Base-by-base conservation (phyloP, 2,797 vertebrate species). In the Hybognathus amarus region DNA sequence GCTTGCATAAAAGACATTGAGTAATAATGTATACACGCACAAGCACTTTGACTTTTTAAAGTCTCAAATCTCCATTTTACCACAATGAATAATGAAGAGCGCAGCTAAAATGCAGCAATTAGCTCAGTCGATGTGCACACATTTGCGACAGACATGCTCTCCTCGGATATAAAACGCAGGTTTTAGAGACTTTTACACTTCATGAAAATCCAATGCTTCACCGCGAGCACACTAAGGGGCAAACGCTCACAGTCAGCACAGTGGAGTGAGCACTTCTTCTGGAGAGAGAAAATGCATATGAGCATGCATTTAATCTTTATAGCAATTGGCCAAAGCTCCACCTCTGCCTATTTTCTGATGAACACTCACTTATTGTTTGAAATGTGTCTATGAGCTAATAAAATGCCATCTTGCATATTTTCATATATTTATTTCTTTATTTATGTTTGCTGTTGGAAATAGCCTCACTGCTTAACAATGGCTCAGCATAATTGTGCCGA, bases 171-270 rank as follows among this genome's bases (percentile, higher is more conserved):
- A 63, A 83, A 73, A 56, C 5, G 22, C 64, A 17, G 70, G 79
- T 84, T 87, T 85, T 71, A 85, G 45, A 61, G 52, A 85, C 68
- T 79, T 75, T 77, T 80, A 80, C 68, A 79, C 79, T 73, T 82
- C 69, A 83, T 85, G 71, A 83, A 85, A 85, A 84, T 69, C 56
- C 68, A 74, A 67, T 78, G 79, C 64, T 70, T 75, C 52, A 77
- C 64, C 7, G 47, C 61, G 79, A 80, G 82, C 80, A 79, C 54
- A 71, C 50, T 74, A 42, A 71, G 54, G 80, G 75, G 74, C 79
- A 73, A 71, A 77, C 52, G 59, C 76, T 45, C 36, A 27, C 76
- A 70, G 78, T 70, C 42, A 71, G 77, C 63, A 80, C 30, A n/a
- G 71, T 5, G 6, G 12, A 36, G 52, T 17, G 30, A 67, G 40